These are phyloP conservation scores for Nycticebus coucang DNA, from an alignment of 2,113 vertebrate genomes.

Conservation along the genomic window DNA sequence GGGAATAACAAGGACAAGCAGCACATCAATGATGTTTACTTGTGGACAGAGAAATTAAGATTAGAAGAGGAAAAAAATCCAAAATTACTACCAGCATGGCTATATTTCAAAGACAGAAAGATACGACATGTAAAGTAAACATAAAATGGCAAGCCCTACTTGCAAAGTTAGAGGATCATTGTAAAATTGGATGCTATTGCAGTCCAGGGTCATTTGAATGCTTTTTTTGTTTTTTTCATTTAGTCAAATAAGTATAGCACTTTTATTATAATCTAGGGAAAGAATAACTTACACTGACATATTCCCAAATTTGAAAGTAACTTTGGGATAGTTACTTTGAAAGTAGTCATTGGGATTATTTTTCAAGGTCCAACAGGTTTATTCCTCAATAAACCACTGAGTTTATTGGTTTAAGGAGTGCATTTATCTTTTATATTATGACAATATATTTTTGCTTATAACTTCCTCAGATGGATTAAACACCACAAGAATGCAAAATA, in stretches of 20 bases:
- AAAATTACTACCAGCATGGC: background rate
- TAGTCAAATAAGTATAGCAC: background rate
- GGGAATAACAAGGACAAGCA: background rate
- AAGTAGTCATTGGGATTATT: background rate
- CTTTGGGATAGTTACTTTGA: background rate
- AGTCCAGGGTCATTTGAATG: background rate
- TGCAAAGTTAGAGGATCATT: background rate
- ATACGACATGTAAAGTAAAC: background rate
- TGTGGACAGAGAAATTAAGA: background rate
- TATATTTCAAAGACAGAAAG: background rate
- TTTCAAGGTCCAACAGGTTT: background rate
- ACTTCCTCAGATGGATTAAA: background rate
- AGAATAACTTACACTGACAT: background rate
- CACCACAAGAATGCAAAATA: background rate
- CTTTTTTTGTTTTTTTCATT: background rate
- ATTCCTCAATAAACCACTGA: too few relatives aligned
- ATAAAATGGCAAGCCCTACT: background rate
- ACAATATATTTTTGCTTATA: conserved; percentile 5
- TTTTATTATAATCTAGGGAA: conserved; percentile 11
- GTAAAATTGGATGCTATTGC: background rate
- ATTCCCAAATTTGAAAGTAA: background rate
- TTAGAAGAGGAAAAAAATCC: background rate
- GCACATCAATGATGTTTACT: background rate
- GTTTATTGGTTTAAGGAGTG: background rate
- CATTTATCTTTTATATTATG: background rate